Evolutionary conservation across 2,797 vertebrate species (phyloP).

Genomic region (Neopelma chrysocephalum): DNA sequence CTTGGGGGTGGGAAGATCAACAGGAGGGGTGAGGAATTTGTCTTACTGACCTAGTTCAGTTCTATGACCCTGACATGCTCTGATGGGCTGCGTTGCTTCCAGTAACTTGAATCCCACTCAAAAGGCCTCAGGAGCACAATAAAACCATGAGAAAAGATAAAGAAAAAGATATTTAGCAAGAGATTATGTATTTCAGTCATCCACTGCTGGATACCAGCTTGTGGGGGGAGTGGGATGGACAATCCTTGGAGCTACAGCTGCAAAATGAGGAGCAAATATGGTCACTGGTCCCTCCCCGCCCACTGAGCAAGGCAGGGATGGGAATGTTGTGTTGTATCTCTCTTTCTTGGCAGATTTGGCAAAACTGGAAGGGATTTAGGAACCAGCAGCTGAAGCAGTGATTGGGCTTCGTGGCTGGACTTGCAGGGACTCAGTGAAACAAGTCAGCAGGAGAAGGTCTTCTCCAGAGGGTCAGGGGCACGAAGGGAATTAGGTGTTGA

Average conservation of each 20-base stretch:
- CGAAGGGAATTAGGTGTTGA: background rate
- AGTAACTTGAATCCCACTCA: background rate
- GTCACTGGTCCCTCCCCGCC: background rate
- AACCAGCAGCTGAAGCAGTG: background rate
- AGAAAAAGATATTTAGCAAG: background rate
- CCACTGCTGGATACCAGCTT: background rate
- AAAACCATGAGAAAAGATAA: background rate
- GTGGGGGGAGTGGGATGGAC: background rate
- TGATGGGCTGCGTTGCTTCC: background rate
- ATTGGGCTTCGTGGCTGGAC: background rate
- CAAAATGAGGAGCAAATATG: background rate
- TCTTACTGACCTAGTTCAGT: background rate
- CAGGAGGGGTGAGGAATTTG: background rate
- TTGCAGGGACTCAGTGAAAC: too few relatives aligned
- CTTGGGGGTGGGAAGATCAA: background rate
- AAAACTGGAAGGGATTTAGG: background rate
- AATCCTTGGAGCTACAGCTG: background rate
- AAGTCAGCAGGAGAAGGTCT: background rate
- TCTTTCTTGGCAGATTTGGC: background rate
- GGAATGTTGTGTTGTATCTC: background rate
- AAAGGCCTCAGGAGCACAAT: background rate
- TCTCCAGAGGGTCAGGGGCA: background rate
- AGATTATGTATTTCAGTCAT: background rate
- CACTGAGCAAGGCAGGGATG: background rate
- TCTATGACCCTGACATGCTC: background rate